A percentile compares a stretch with the other conserved stretches of the same genome.
Conservation (phyloP, 2,888 invertebrate genomes). For the Drosophila cracens region DNA sequence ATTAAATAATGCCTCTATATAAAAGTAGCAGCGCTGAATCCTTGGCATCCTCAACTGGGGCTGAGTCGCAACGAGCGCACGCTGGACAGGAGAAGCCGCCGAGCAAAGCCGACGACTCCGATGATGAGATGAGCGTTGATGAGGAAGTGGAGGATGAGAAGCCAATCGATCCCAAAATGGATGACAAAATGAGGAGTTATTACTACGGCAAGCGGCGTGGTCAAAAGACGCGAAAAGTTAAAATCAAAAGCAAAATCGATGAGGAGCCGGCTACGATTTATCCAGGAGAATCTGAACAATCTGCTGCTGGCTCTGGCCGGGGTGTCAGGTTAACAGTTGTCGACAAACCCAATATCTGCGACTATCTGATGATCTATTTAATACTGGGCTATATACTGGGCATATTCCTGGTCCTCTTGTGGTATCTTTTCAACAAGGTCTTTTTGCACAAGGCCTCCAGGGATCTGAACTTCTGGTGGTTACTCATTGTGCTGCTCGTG, state of each 20-base stretch:
- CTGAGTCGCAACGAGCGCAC: background rate
- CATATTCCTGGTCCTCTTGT: conserved; percentile 56
- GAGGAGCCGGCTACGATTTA: conserved; percentile 8
- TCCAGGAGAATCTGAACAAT: background rate
- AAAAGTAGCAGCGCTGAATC: background rate
- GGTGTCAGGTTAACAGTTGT: background rate
- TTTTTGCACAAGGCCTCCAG: conserved; percentile 1
- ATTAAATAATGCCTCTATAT: background rate
- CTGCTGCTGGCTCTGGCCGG: background rate
- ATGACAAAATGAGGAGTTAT: background rate
- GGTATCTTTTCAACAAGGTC: conserved; percentile 43
- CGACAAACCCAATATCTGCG: background rate
- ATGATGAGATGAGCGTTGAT: background rate
- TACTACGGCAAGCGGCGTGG: background rate
- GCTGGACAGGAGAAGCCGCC: background rate
- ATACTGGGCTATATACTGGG: conserved; percentile 75
- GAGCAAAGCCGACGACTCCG: background rate
- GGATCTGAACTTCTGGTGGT: conserved; percentile 58
- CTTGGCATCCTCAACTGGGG: background rate
- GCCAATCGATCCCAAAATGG: background rate
- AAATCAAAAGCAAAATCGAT: background rate
- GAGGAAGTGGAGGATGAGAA: background rate
- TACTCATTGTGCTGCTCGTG: conserved; percentile 35
- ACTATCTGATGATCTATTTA: conserved; percentile 17
- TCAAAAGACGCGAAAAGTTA: background rate